A percentile compares a stretch with the other conserved stretches of the same genome.
phyloP scores from a whole-genome alignment of 2,797 vertebrate genomes.

The Octomys mimax region DNA sequence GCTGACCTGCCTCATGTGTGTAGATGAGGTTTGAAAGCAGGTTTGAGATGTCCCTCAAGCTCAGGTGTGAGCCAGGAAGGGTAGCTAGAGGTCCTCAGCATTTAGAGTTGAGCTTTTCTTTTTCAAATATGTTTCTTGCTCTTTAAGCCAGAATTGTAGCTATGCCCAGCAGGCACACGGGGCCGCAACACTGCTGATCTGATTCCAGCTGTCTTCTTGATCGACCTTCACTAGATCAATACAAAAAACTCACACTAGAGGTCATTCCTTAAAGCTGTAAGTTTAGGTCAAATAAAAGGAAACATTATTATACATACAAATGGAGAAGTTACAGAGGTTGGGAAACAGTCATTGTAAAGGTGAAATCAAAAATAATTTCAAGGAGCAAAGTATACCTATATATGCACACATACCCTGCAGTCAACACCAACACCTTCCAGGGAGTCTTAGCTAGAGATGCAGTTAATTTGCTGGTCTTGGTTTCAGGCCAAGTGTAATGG shows the following conservation, averaged over 20 bases:
- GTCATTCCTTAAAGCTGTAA: constrained; percentile 65
- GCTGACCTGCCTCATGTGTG: background rate
- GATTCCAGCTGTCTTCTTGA: constrained; percentile 74
- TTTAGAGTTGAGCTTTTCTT: constrained; percentile 53
- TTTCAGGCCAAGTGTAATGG: background rate
- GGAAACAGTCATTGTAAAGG: constrained; percentile 8
- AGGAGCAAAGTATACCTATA: constrained; percentile 39
- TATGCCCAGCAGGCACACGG: constrained; percentile 63
- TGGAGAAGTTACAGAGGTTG: constrained; percentile 28
- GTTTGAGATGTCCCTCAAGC: background rate
- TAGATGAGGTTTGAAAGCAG: constrained; percentile 22
- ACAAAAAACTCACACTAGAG: constrained; percentile 63
- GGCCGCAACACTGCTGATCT: constrained; percentile 27
- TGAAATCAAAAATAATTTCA: constrained; percentile 57
- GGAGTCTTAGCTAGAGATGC: background rate
- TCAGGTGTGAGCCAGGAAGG: background rate
- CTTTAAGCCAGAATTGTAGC: constrained; percentile 23
- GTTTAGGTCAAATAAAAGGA: constrained; percentile 64
- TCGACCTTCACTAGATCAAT: constrained; percentile 46
- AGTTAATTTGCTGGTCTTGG: constrained; percentile 12
- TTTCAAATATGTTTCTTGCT: constrained; percentile 46
- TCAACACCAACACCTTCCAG: background rate
- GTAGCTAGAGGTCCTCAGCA: background rate
- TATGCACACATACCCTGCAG: background rate
- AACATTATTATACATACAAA: constrained; percentile 57